Evolutionary conservation across 2,888 invertebrate genomes (phyloP).

Genomic region (Apotomis betuletana): DNA sequence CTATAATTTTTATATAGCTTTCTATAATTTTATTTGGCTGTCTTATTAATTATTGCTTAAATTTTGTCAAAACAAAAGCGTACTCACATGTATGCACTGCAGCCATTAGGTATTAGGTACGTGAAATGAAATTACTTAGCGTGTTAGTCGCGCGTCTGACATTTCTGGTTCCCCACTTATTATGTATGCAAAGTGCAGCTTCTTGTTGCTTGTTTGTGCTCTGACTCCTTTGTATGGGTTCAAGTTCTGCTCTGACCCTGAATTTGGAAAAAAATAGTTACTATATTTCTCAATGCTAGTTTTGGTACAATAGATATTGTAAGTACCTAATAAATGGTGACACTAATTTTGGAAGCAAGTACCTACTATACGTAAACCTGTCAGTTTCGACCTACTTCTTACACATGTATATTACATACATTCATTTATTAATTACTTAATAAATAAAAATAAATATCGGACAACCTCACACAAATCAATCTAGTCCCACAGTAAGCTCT

Average conservation of each 20-base stretch:
- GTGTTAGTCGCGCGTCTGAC: constrained; percentile 2
- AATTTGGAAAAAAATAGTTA: neutral
- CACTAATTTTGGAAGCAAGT: neutral
- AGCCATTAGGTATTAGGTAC: constrained; percentile 6
- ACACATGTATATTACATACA: no score
- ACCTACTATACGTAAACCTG: no score
- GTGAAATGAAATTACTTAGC: neutral
- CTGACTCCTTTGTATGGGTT: neutral
- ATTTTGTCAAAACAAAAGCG: no score
- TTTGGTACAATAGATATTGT: neutral
- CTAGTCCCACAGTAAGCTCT: no score
- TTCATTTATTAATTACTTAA: no score
- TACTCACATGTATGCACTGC: neutral
- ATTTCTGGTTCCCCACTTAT: constrained; percentile 12
- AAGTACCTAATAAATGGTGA: no score
- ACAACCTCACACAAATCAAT: no score
- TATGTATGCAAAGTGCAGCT: constrained; percentile 13
- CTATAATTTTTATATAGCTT: no score
- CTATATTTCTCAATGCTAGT: neutral
- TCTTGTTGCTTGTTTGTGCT: neutral
- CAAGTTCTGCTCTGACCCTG: neutral
- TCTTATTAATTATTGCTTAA: no score
- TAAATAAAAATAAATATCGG: no score
- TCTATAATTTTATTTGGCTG: no score
- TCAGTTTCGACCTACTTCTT: no score